Evolutionary conservation across 2,113 vertebrate species (phyloP), one percentile per base, ranked within the genome.

Genomic region (Oncorhynchus keta): DNA sequence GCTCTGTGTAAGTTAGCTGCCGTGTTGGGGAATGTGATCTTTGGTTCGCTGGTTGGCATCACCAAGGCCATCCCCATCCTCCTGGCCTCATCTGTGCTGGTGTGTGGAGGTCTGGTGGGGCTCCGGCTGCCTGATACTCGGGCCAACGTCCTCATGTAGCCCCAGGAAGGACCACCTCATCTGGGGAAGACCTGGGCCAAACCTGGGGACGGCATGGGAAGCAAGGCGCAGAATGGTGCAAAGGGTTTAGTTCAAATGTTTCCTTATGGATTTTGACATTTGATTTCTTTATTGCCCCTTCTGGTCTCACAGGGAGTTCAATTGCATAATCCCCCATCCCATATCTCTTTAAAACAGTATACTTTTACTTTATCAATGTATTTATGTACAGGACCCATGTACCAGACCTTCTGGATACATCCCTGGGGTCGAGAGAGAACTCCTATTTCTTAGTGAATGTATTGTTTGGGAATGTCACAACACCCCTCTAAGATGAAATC

Each of bases 11-110:
- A 99, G 89, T 92, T 96, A 70, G 96, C 97, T 1, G 95, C 97
- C 13, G 97, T 98, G 72, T 90, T 99, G 84, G 97, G 97, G 79
- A 99, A 98, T 90, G 84, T 99, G 79, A 96, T 98, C 85, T 99
- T 99, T 0, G 97, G 97, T 74, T 98, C 97, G n/a, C 94, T 99
- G 77, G 97, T 99, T 61, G 91, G 95, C 87, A 97, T 99, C 85
- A 96, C 97, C 86, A 98, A 97, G 92, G 94, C 95, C 32, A 96
- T 98, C 81, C 97, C 97, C 55, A 98, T 99, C 84, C 95, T 99
- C 24, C 94, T 99, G 91, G 97, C 97, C 66, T 99, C 97, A 30
- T 95, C 96, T 1, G 96, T 99, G 87, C 94, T 99, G 3, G 96
- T 99, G 8, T 95, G 95, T 22, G 97, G 97, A 67, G 97, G 97